Conservation (phyloP, 2,113 vertebrate species). For the Cepphus grylle region DNA sequence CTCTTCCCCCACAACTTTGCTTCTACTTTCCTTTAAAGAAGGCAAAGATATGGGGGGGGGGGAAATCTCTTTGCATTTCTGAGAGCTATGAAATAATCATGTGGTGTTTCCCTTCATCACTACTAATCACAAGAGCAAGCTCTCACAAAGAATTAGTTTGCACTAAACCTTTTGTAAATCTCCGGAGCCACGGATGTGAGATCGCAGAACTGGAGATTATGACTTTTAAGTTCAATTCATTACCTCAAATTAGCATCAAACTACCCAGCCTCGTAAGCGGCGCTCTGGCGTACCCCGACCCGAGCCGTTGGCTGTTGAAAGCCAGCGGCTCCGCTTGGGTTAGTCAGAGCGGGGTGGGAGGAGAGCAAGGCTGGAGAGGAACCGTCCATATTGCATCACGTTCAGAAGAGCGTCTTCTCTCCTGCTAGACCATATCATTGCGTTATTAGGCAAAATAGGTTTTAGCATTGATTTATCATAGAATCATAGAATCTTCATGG, state of each 20-base stretch:
- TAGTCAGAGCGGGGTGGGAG: background rate
- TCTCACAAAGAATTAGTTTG: constrained; percentile 9
- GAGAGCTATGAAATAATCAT: background rate
- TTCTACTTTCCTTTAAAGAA: background rate
- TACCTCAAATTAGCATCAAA: constrained; percentile 60
- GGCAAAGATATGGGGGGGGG: background rate
- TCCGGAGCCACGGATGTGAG: constrained; percentile 4
- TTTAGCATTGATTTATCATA: background rate
- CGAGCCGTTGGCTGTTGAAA: background rate
- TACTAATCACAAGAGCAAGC: background rate
- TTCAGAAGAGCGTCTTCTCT: background rate
- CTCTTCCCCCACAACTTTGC: background rate
- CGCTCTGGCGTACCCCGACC: background rate
- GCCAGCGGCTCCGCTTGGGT: accelerated
- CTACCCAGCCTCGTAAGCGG: background rate
- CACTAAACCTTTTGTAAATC: constrained; percentile 6
- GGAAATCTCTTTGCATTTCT: background rate
- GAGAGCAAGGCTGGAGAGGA: background rate
- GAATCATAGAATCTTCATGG: no score
- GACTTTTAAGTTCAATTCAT: constrained; percentile 55
- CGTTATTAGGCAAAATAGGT: background rate
- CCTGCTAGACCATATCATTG: background rate
- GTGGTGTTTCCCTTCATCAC: background rate
- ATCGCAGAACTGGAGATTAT: constrained; percentile 30
- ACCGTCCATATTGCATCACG: accelerated